These are phyloP conservation scores for Sinocyclocheilus grahami DNA, from an alignment of 2,113 vertebrate genomes.

Conservation along the genomic window DNA sequence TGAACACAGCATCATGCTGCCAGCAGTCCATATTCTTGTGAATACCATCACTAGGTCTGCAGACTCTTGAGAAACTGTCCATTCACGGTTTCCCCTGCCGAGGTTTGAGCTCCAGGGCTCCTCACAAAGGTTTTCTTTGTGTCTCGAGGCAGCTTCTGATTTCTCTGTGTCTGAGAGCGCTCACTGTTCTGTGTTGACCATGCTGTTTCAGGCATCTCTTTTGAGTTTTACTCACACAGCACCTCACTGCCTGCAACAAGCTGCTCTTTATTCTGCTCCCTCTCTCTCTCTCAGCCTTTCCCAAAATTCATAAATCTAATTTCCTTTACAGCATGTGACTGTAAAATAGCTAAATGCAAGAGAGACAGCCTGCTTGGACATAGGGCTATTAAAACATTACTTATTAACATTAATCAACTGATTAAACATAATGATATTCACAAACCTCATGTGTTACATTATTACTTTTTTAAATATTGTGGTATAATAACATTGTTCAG, in stretches of 20 bases:
- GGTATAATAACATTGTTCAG: not conserved
- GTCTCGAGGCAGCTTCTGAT: not conserved
- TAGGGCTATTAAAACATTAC: not conserved
- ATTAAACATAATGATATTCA: no score
- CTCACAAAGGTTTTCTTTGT: constrained; percentile 21
- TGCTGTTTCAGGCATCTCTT: constrained; percentile 20
- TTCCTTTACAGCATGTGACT: constrained; percentile 41
- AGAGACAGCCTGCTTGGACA: no score
- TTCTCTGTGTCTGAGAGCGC: constrained; percentile 27
- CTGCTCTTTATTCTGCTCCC: constrained; percentile 16
- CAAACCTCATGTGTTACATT: not conserved
- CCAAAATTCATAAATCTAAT: constrained; percentile 33
- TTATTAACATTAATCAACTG: not conserved
- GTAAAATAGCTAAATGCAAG: not conserved
- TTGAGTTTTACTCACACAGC: not conserved
- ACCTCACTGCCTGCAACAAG: constrained; percentile 27
- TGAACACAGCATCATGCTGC: not conserved
- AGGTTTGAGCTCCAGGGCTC: constrained; percentile 1
- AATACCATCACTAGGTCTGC: not conserved
- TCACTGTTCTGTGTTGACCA: constrained; percentile 7
- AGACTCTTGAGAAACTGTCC: constrained; percentile 18
- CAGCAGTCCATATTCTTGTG: not conserved
- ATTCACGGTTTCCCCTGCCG: not conserved
- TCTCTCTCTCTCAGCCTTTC: constrained; percentile 8
- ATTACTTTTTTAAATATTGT: not conserved